Conservation (phyloP, 2,113 vertebrate genomes). For the Xiphophorus maculatus region DNA sequence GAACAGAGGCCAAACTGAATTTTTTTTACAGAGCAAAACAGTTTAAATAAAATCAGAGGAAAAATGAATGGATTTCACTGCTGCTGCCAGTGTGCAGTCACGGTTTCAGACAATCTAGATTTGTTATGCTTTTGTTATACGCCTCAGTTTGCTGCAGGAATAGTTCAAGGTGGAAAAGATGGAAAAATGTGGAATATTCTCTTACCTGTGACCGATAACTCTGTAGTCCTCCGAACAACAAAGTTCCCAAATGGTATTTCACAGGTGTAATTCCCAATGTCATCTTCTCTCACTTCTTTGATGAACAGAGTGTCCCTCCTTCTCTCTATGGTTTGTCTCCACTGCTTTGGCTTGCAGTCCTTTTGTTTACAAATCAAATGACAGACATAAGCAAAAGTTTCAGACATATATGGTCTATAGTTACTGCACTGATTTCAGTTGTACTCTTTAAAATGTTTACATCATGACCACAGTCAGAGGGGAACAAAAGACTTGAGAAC, state of each 20-base stretch:
- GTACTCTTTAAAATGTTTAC: neutral
- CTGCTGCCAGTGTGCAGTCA: neutral
- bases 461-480: neutral
- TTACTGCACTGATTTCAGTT: neutral
- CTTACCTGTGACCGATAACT: slow-evolving; percentile 97
- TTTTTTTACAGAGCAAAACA: too few species aligned
- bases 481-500: neutral
- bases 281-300: slow-evolving; percentile 94
- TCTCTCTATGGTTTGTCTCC: slow-evolving; percentile 90
- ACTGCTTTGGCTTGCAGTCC: slow-evolving; percentile 93
- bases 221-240: slow-evolving; percentile 94
- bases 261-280: slow-evolving; percentile 99
- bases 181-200: neutral
- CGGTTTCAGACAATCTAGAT: neutral
- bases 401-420: too few species aligned
- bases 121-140: neutral
- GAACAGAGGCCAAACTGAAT: slow-evolving; percentile 28
- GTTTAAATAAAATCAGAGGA: neutral
- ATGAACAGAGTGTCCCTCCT: slow-evolving; percentile 89
- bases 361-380: slow-evolving; percentile 46
- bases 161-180: neutral
- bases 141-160: neutral
- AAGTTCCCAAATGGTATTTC: slow-evolving; percentile 95
- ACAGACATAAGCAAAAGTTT: too few species aligned
- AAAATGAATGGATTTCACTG: slow-evolving; percentile 16